Evolutionary conservation across 1,140 invertebrate genomes (phyloP), one percentile per base, ranked within the genome.

Genomic region (Centruroides vittatus): DNA sequence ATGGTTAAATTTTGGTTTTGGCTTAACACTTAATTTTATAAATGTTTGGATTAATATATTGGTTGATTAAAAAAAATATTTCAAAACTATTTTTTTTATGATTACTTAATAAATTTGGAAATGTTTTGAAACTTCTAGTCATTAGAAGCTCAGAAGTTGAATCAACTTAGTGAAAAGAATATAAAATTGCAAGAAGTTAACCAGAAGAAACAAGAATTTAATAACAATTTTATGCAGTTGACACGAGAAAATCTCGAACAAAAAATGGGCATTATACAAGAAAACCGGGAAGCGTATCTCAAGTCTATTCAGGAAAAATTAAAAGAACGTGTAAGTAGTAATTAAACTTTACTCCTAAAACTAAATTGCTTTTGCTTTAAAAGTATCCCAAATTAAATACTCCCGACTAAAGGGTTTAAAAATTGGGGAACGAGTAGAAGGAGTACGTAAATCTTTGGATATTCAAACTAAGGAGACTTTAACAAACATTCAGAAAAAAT

Each of bases 231-330:
- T 73, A 89, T 91, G 57, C 80, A 81, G 62, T 80, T 83, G 65
- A 91, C 90, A 35, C 84, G 88, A 72, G 88, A 91, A 72, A 86
- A 87, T 57, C 76, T 93, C 52, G 86, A 92, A 70, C 81, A 86
- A 55, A 93, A 93, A 75, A 91, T 95, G 85, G 89, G 91, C 71
- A 81, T 80, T 61, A 84, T 86, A 61, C 84, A 83, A 69, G 89
- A 87, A 70, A 95, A 94, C 69, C 80, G 91, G 66, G 89, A 93
- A 72, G 85, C 85, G 4, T 87, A 89, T 71, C 88, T 94, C 68
- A 85, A 82, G 65, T 88, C 89, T 69, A 74, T 93, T 69, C 88
- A 87, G 71, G 84, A 83, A 58, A 88, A 91, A 71, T 80, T 93
- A 61, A 90, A 91, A 79, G 89, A 87, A 63, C 81, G 82, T 71